Conservation (phyloP, 2,888 invertebrate genomes). For the Nemoura dubitans region DNA sequence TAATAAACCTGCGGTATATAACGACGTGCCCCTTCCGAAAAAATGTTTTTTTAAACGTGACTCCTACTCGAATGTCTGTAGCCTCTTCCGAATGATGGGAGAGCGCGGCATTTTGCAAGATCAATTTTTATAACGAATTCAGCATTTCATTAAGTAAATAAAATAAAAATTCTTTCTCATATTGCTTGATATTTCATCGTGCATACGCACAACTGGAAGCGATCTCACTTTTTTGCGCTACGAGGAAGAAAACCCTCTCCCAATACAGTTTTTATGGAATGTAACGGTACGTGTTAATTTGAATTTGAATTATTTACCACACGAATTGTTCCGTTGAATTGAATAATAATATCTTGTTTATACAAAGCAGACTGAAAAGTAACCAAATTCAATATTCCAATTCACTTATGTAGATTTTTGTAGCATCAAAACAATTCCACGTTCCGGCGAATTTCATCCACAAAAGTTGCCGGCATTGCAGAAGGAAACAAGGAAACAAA, state of each 20-base stretch:
- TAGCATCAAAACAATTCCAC: not conserved
- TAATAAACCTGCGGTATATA: too few relatives aligned
- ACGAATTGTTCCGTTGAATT: not conserved
- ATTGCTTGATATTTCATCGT: not conserved
- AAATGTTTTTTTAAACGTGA: too few relatives aligned
- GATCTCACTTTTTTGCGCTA: not conserved
- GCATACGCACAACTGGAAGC: not conserved
- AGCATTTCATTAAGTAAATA: not conserved
- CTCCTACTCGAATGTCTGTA: too few relatives aligned
- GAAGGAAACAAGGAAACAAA: not conserved
- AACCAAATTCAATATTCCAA: slow-evolving; percentile 7
- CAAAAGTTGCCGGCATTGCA: not conserved
- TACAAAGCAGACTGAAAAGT: not conserved
- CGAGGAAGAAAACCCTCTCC: not conserved
- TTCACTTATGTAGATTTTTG: not conserved
- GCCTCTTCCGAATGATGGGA: too few relatives aligned
- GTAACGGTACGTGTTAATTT: slow-evolving; percentile 12
- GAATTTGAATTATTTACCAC: slow-evolving; percentile 7
- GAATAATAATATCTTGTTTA: slow-evolving; percentile 7
- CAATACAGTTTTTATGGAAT: not conserved
- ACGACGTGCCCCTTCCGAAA: too few relatives aligned
- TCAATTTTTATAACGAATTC: not conserved
- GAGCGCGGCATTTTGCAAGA: not conserved
- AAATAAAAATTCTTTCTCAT: too few relatives aligned
- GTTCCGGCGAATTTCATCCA: not conserved